Evolutionary conservation across 2,888 invertebrate genomes (phyloP).

Genomic region (Limnephilus marmoratus): DNA sequence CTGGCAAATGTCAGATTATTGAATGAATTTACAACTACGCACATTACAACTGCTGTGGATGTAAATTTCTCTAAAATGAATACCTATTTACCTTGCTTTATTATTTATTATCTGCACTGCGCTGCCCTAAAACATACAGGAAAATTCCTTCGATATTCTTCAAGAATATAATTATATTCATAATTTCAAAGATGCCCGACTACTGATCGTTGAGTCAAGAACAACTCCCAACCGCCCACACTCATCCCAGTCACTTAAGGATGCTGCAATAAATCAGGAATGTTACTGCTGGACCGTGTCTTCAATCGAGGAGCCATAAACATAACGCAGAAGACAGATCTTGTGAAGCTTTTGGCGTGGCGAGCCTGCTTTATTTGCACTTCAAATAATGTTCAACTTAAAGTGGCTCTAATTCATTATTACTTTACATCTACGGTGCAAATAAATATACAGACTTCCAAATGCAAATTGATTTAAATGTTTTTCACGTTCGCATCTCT

Average conservation of each 20-base stretch:
- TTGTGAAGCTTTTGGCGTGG: neutral
- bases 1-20: no score
- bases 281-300: neutral
- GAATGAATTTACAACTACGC: no score
- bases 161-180: neutral
- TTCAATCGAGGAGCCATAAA: constrained; percentile 1
- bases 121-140: neutral
- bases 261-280: constrained; percentile 41
- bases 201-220: neutral
- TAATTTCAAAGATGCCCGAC: neutral
- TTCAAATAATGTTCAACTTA: neutral
- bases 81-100: no score
- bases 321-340: neutral
- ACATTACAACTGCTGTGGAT: no score
- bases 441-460: neutral
- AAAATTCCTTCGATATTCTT: neutral
- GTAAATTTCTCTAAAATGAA: no score
- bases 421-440: neutral
- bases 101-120: no score
- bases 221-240: constrained; percentile 24
- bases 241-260: constrained; percentile 39
- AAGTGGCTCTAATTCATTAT: neutral
- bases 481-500: no score
- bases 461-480: no score
- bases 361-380: constrained; percentile 9